These are phyloP conservation scores for Vulpes ferrilata DNA, from an alignment of 2,113 vertebrate genomes.

Conservation along the genomic window DNA sequence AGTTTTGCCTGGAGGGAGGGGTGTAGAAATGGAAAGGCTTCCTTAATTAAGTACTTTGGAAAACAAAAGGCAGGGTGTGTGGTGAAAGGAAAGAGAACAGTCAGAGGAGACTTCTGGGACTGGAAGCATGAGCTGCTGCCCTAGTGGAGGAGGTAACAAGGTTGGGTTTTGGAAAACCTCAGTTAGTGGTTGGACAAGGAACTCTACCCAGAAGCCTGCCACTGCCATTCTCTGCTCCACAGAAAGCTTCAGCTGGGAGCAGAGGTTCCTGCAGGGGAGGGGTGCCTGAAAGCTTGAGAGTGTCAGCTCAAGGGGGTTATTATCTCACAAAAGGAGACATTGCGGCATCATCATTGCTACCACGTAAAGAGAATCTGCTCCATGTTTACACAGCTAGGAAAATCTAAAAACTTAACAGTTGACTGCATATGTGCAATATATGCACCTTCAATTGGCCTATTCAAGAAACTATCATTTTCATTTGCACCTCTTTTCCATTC, in stretches of 20 bases:
- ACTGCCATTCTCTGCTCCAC: background rate
- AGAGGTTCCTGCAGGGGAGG: background rate
- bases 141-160: background rate
- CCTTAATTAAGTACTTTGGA: background rate
- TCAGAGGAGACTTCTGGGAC: background rate
- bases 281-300: background rate
- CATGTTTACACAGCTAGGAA: background rate
- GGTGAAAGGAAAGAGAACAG: background rate
- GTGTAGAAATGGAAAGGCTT: background rate
- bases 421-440: background rate
- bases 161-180: background rate
- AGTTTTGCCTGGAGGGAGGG: background rate
- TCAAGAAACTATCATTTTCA: background rate
- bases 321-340: background rate
- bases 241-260: background rate
- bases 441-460: background rate
- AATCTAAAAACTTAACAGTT: background rate
- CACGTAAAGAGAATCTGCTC: background rate
- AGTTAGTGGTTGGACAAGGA: background rate
- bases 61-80: background rate
- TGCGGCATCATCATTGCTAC: background rate
- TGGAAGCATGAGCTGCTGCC: background rate
- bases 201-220: background rate
- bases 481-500: background rate
- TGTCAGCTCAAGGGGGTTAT: background rate